These are phyloP conservation scores for Heliconius melpomene DNA, from an alignment of 1,140 invertebrate genomes.

Conservation along the genomic window DNA sequence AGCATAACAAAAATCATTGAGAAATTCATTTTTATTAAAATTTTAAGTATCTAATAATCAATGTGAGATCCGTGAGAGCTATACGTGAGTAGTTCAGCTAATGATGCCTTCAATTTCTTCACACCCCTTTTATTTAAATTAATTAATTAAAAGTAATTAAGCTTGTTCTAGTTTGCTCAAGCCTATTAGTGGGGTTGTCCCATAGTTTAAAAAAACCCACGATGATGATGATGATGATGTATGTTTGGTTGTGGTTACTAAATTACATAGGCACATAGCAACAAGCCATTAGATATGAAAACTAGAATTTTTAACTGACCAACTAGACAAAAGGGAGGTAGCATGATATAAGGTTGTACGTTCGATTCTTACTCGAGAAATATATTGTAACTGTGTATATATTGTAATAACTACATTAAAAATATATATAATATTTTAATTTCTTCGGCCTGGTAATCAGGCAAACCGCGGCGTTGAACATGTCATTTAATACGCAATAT, in stretches of 20 bases:
- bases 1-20: slow-evolving; percentile 41
- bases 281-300: background rate
- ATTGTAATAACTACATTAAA: no score
- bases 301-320: background rate
- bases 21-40: background rate
- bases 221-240: background rate
- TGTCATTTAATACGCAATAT: no score
- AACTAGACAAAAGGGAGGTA: no score
- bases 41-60: no score
- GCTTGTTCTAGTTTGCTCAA: background rate
- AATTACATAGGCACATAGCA: background rate
- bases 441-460: no score
- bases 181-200: background rate
- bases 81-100: background rate
- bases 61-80: background rate
- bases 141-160: background rate
- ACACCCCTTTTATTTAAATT: background rate
- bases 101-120: background rate
- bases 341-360: no score
- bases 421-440: no score
- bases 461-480: no score
- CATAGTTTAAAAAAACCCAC: background rate
- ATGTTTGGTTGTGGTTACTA: background rate
- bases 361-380: no score
- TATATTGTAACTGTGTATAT: no score